Evolutionary conservation across 2,888 invertebrate genomes (phyloP).

Genomic region (Willowsia nigromaculata): DNA sequence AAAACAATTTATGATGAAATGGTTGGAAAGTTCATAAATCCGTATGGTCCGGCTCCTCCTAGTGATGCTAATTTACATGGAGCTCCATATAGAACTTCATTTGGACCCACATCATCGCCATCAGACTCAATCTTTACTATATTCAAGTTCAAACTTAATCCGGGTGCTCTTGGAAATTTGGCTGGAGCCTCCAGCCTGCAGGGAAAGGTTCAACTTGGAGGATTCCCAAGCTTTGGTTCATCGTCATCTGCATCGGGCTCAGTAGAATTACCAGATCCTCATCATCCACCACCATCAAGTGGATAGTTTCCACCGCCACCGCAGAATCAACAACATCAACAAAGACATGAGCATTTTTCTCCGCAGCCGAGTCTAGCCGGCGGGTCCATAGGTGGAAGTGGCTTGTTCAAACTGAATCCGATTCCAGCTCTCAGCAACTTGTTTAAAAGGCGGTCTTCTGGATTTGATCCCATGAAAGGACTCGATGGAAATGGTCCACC

Average conservation of each 20-base stretch:
- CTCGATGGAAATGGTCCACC: conserved; percentile 20
- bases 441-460: conserved; percentile 49
- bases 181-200: too few relatives aligned
- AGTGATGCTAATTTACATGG: background rate
- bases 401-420: conserved; percentile 51
- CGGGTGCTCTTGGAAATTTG: conserved; percentile 47
- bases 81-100: background rate
- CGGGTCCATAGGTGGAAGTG: background rate
- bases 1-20: conserved; percentile 65
- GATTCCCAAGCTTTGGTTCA: conserved; percentile 9
- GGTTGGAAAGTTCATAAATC: conserved; percentile 69
- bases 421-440: conserved; percentile 52
- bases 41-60: conserved; percentile 50
- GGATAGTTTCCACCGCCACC: background rate
- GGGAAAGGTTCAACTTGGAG: conserved; percentile 29
- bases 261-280: conserved; percentile 41
- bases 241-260: conserved; percentile 1
- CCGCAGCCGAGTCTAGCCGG: background rate
- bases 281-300: conserved; percentile 45
- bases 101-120: background rate
- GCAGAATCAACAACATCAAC: conserved; percentile 25
- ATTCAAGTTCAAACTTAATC: conserved; percentile 47
- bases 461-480: conserved; percentile 34
- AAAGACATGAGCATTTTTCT: background rate
- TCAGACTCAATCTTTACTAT: background rate